phyloP scores from a whole-genome alignment of 2,797 vertebrate genomes.

The Dallia pectoralis region DNA sequence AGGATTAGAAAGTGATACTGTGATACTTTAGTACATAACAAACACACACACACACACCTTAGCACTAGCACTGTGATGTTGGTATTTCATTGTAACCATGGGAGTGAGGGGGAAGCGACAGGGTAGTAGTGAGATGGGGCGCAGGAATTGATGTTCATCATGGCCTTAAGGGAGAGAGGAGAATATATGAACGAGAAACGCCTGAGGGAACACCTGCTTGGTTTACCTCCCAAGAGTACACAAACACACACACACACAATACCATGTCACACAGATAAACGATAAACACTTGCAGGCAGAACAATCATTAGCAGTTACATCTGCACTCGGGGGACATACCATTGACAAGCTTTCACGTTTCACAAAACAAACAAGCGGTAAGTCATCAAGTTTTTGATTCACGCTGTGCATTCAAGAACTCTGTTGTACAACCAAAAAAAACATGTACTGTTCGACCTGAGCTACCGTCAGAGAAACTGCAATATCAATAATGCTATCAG shows the following conservation, averaged over 20 bases:
- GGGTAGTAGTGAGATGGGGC: slow-evolving; percentile 1
- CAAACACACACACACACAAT: slow-evolving; percentile 2
- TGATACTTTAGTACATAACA: background rate
- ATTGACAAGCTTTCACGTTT: background rate
- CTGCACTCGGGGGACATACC: background rate
- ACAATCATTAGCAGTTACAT: background rate
- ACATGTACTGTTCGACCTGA: background rate
- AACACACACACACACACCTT: background rate
- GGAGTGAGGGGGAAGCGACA: slow-evolving; percentile 2
- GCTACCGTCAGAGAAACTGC: background rate
- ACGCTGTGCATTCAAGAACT: background rate
- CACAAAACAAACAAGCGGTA: background rate
- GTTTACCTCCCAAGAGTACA: background rate
- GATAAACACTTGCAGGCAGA: background rate
- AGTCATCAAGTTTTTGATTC: background rate
- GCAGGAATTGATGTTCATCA: background rate
- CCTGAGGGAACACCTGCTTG: slow-evolving; percentile 5
- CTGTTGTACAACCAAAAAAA: background rate
- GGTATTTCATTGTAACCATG: background rate
- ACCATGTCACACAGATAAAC: background rate
- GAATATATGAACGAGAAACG: background rate
- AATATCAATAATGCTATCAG: background rate
- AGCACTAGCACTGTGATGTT: slow-evolving; percentile 1
- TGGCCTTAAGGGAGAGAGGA: background rate
- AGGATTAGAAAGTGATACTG: slow-evolving; percentile 17